phyloP scores from a whole-genome alignment of 1,140 invertebrate genomes.

The Drosophila busckii region DNA sequence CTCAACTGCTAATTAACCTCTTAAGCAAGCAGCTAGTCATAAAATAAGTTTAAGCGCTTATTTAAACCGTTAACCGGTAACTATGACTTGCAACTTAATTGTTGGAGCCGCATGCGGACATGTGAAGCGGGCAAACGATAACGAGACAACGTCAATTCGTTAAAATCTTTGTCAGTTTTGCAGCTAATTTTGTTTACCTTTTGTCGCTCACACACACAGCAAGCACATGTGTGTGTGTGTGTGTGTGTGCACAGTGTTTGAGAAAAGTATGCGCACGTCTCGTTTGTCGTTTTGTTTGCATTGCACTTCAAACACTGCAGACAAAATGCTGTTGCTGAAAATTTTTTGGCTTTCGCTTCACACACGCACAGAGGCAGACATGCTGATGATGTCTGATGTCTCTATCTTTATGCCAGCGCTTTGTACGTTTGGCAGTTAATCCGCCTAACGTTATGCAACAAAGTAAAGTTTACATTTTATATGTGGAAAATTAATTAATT shows the following conservation, averaged over 20 bases:
- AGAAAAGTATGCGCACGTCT: constrained; percentile 53
- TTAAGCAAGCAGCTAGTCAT: too few species aligned
- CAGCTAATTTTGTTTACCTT: constrained; percentile 66
- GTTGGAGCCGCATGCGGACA: neutral
- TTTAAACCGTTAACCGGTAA: constrained; percentile 17
- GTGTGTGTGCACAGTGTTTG: constrained; percentile 35
- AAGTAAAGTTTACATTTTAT: constrained; percentile 32
- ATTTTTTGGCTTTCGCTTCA: too few species aligned
- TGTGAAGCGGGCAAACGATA: neutral
- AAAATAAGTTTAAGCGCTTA: too few species aligned
- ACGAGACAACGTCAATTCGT: constrained; percentile 58
- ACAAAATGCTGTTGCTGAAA: constrained; percentile 68
- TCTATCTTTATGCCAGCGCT: constrained; percentile 28
- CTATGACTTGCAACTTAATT: constrained; percentile 18
- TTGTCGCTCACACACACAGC: constrained; percentile 20
- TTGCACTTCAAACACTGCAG: constrained; percentile 67
- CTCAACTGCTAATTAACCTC: too few species aligned
- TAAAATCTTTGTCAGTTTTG: constrained; percentile 67
- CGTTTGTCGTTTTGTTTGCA: constrained; percentile 48
- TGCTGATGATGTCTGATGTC: constrained; percentile 50
- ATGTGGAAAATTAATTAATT: constrained; percentile 65
- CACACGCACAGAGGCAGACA: too few species aligned
- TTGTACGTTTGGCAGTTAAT: constrained; percentile 37
- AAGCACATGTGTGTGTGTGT: neutral
- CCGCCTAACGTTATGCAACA: constrained; percentile 62